These are phyloP conservation scores for Lepilemur septentrionalis DNA, from an alignment of 2,797 vertebrate species.

Conservation along the genomic window DNA sequence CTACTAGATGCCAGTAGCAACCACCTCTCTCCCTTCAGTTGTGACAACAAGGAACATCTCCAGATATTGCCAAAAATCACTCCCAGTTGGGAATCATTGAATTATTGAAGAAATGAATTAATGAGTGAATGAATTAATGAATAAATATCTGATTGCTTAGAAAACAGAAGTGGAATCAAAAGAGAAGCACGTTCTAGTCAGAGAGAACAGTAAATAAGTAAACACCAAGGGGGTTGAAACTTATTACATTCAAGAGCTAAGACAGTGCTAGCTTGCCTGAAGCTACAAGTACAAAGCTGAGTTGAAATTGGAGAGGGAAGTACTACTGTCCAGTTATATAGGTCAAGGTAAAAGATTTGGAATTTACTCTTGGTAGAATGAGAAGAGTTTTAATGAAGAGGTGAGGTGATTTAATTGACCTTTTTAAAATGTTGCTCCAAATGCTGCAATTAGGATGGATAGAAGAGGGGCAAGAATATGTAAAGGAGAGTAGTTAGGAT, in stretches of 20 bases:
- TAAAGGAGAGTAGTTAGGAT: neutral
- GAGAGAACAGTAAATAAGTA: neutral
- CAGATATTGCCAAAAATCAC: neutral
- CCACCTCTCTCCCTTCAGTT: neutral
- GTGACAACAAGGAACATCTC: neutral
- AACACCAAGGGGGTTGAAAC: neutral
- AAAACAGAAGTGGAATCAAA: neutral
- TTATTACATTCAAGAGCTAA: neutral
- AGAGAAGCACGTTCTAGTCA: neutral
- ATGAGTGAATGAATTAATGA: neutral
- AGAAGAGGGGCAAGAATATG: neutral
- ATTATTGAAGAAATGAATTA: neutral
- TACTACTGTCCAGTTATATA: neutral
- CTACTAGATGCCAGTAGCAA: neutral
- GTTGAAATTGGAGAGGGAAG: constrained; percentile 14
- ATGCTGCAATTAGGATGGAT: constrained; percentile 12
- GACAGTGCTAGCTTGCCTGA: neutral
- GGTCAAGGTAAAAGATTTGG: constrained; percentile 26
- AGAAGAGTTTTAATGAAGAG: constrained; percentile 66
- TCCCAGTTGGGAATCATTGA: neutral
- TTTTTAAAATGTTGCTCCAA: constrained; percentile 65
- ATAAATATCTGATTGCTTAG: neutral
- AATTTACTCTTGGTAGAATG: constrained; percentile 52
- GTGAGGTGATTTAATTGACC: constrained; percentile 67
- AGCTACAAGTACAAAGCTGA: constrained; percentile 9